Percentiles rank a stretch among this genome's conserved stretches.
Conservation (phyloP, 23 tunicate genomes). For the Aplidium turbinatum region DNA sequence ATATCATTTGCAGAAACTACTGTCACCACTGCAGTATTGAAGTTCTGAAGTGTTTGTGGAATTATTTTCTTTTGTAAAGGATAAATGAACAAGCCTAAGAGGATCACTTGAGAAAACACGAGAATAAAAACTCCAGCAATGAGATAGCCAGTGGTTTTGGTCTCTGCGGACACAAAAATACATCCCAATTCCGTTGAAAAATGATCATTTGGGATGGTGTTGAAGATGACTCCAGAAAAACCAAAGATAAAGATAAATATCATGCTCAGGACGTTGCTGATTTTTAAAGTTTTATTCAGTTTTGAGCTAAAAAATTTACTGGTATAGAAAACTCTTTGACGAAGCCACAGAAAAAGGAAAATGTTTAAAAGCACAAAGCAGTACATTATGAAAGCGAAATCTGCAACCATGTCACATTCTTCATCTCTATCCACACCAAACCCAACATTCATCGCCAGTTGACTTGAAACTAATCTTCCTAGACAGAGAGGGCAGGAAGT, state of each 20-base stretch:
- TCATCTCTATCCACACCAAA: background rate
- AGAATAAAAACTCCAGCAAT: background rate
- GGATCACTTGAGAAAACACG: background rate
- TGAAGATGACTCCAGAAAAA: conserved; percentile 6
- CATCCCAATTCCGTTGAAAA: conserved; percentile 22
- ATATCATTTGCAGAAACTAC: no score
- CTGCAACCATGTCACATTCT: conserved; percentile 47
- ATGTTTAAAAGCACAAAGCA: conserved; percentile 25
- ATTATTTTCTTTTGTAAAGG: background rate
- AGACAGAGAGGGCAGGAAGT: conserved; percentile 18
- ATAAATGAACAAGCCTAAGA: background rate
- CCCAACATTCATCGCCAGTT: conserved; percentile 28
- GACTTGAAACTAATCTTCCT: conserved; percentile 18
- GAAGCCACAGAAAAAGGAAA: conserved; percentile 59
- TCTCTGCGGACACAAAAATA: background rate
- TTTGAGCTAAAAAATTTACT: conserved; percentile 36
- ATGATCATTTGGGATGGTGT: conserved; percentile 15
- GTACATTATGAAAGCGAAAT: conserved; percentile 28
- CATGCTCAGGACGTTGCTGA: conserved; percentile 27
- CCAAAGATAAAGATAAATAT: conserved; percentile 25
- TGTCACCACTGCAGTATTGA: background rate
- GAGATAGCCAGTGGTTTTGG: background rate
- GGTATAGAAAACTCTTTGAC: conserved; percentile 56
- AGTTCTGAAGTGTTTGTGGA: background rate
- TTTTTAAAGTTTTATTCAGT: conserved; percentile 1